Evolutionary conservation across 2,888 invertebrate genomes (phyloP).

Genomic region (Holacanthella duospinosa): DNA sequence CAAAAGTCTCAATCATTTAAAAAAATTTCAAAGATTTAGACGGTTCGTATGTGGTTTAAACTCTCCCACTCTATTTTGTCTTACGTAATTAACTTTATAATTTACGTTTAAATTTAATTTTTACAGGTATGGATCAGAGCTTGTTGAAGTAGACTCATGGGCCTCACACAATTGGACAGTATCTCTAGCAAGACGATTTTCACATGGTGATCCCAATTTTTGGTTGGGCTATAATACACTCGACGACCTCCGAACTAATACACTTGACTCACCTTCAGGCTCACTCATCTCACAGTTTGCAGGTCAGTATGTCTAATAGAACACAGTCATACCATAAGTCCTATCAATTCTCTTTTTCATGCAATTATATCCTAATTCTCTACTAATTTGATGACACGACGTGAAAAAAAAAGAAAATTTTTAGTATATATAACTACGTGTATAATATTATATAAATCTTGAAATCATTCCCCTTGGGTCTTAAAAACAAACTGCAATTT

Average conservation of each 20-base stretch:
- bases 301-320: conserved; percentile 46
- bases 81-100: too few relatives aligned
- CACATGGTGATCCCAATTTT: conserved; percentile 50
- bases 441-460: too few relatives aligned
- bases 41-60: too few relatives aligned
- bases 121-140: conserved; percentile 83
- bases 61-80: too few relatives aligned
- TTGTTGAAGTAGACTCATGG: conserved; percentile 82
- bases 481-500: too few relatives aligned
- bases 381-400: not conserved
- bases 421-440: too few relatives aligned
- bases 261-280: conserved; percentile 85
- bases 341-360: not conserved
- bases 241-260: conserved; percentile 84
- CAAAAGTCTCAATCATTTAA: too few relatives aligned
- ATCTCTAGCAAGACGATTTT: conserved; percentile 55
- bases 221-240: conserved; percentile 84
- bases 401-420: too few relatives aligned
- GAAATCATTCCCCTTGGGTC: too few relatives aligned
- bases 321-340: too few relatives aligned
- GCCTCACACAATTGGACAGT: conserved; percentile 85
- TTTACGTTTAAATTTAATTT: conserved; percentile 13
- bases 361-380: not conserved
- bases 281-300: conserved; percentile 83
- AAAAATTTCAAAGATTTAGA: too few relatives aligned